Evolutionary conservation across 2,113 vertebrate genomes (phyloP).

Genomic region (Nerophis ophidion): DNA sequence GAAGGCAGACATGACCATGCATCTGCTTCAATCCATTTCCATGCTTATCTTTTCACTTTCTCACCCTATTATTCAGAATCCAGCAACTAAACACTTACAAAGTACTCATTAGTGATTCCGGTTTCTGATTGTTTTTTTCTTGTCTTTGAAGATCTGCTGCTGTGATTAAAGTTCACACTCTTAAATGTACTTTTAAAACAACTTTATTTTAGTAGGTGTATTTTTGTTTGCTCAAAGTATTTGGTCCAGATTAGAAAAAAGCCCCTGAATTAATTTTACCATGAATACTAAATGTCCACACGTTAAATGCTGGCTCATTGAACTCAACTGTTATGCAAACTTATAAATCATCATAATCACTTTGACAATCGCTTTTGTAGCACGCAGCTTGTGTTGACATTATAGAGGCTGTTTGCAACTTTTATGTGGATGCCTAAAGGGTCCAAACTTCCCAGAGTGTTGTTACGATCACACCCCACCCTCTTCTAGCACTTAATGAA

Average conservation of each 20-base stretch:
- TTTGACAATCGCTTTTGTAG: not conserved
- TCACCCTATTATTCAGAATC: slow-evolving; percentile 12
- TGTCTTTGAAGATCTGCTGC: not conserved
- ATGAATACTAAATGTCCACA: slow-evolving; percentile 2
- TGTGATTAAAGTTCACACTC: slow-evolving; percentile 2
- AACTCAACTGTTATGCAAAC: not conserved
- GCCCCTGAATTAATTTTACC: not conserved
- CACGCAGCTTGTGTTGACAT: not conserved
- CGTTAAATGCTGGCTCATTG: not conserved
- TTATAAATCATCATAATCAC: not conserved
- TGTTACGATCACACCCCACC: no score
- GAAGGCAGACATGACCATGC: slow-evolving; percentile 44
- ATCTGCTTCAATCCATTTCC: slow-evolving; percentile 45
- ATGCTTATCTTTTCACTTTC: slow-evolving; percentile 29
- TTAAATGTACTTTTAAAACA: not conserved
- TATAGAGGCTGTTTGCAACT: no score
- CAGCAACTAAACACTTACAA: slow-evolving; percentile 9
- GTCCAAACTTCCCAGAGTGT: no score
- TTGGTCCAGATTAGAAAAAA: not conserved
- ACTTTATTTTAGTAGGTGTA: not conserved
- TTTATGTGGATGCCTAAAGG: no score
- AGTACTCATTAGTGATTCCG: slow-evolving; percentile 5
- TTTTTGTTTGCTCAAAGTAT: not conserved
- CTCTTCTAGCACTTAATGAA: no score
- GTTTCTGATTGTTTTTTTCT: not conserved